phyloP scores from a whole-genome alignment of 1,140 invertebrate species.

The Drosophila grimshawi region DNA sequence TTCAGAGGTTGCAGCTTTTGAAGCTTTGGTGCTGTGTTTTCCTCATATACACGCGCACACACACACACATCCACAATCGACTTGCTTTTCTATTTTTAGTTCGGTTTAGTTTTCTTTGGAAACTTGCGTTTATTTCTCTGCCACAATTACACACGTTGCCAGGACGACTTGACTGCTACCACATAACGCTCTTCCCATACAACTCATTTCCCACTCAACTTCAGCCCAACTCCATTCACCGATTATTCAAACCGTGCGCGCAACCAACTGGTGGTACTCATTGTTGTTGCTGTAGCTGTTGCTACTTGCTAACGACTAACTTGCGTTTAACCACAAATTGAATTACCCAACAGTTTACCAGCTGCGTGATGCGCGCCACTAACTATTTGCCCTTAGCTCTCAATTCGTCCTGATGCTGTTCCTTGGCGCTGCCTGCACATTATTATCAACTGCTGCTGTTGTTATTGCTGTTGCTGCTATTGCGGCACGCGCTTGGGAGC shows the following conservation, averaged over 20 bases:
- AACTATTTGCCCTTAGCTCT: slow-evolving; percentile 22
- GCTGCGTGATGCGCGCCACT: slow-evolving; percentile 41
- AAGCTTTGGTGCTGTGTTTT: neutral
- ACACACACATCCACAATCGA: neutral
- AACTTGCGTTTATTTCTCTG: slow-evolving; percentile 55
- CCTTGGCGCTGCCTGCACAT: slow-evolving; percentile 5
- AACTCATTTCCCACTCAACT: neutral
- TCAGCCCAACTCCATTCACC: slow-evolving; percentile 8
- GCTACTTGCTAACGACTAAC: slow-evolving; percentile 53
- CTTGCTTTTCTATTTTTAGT: slow-evolving; percentile 35
- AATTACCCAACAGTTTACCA: slow-evolving; percentile 78
- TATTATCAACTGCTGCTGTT: slow-evolving; percentile 39
- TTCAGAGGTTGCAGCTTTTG: slow-evolving; percentile 13
- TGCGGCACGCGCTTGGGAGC: slow-evolving; percentile 27
- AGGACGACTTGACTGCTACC: slow-evolving; percentile 43
- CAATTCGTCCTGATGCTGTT: neutral
- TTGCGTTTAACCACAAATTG: slow-evolving; percentile 79
- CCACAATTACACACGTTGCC: slow-evolving; percentile 68
- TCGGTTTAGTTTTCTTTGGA: slow-evolving; percentile 18
- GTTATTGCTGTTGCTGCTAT: neutral
- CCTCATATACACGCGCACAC: neutral
- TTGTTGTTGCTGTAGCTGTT: slow-evolving; percentile 4
- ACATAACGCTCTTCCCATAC: neutral
- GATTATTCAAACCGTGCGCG: slow-evolving; percentile 51
- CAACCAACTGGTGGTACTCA: slow-evolving; percentile 29